phyloP scores from a whole-genome alignment of 2,888 invertebrate species.

The Colletes collaris region DNA sequence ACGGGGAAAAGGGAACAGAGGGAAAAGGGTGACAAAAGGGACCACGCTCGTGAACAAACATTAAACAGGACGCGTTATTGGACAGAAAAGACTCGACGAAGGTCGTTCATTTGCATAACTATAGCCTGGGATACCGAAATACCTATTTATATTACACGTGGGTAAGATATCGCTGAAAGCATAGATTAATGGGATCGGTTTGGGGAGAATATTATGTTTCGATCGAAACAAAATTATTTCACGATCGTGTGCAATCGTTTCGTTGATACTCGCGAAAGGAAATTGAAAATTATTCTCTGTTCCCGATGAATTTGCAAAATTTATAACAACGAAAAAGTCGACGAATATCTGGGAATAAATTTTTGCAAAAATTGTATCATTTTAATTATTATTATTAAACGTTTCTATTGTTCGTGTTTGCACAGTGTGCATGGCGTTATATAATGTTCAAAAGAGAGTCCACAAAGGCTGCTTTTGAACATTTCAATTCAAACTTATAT shows the following conservation, averaged over 20 bases:
- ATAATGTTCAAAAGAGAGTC: too few species aligned
- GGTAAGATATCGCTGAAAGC: neutral
- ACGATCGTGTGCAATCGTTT: neutral
- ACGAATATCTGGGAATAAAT: too few species aligned
- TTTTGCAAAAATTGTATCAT: too few species aligned
- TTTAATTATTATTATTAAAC: too few species aligned
- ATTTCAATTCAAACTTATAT: too few species aligned
- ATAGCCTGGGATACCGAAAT: slow-evolving; percentile 5
- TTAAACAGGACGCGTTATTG: slow-evolving; percentile 20
- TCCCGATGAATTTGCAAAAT: too few species aligned
- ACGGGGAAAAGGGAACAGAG: slow-evolving; percentile 10
- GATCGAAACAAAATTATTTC: neutral
- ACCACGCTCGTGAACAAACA: slow-evolving; percentile 31
- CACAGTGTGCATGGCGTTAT: too few species aligned
- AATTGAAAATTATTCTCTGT: too few species aligned
- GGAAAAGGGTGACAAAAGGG: slow-evolving; percentile 22
- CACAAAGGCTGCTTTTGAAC: too few species aligned
- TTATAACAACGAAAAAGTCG: too few species aligned
- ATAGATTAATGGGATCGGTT: neutral
- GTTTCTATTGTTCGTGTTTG: too few species aligned
- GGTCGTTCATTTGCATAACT: slow-evolving; percentile 37
- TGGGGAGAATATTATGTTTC: neutral
- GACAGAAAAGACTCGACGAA: slow-evolving; percentile 27
- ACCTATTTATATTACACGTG: slow-evolving; percentile 1
- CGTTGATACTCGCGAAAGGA: too few species aligned